Evolutionary conservation across 2,797 vertebrate genomes (phyloP).

Genomic region (Lagodon rhomboides): DNA sequence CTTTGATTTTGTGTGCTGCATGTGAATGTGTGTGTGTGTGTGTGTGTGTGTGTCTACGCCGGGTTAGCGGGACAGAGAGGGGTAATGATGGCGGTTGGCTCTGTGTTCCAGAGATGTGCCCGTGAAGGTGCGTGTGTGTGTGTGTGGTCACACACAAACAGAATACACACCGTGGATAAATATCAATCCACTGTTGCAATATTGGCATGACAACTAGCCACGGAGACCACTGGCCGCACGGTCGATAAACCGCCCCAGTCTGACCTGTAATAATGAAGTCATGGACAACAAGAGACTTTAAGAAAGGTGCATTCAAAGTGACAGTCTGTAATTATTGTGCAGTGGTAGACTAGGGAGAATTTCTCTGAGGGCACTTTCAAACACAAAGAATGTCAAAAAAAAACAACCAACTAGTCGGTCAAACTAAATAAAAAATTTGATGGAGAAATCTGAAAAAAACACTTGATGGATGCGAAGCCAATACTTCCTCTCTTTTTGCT

Average conservation of each 20-base stretch:
- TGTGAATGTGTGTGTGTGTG: constrained; percentile 1
- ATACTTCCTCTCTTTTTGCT: not conserved
- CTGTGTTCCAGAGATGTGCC: not conserved
- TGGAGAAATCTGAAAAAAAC: not conserved
- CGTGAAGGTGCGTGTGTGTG: constrained; percentile 2
- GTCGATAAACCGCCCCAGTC: constrained; percentile 7
- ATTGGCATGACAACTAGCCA: not conserved
- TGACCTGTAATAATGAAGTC: not conserved
- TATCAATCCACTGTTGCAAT: constrained; percentile 36
- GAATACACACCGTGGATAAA: constrained; percentile 3
- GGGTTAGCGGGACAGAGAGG: constrained; percentile 18
- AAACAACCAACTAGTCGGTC: not conserved
- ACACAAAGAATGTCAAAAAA: not conserved
- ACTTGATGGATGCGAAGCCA: not conserved
- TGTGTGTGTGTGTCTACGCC: not conserved
- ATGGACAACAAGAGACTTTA: constrained; percentile 12
- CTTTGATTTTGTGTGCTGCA: constrained; percentile 61
- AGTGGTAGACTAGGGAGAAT: not conserved
- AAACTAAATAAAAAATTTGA: not conserved
- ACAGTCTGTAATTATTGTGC: not conserved
- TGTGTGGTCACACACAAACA: not conserved
- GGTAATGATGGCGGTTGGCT: constrained; percentile 50
- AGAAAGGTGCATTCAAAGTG: not conserved
- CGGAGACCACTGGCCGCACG: not conserved
- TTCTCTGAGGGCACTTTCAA: not conserved